Evolutionary conservation across 2,113 vertebrate genomes (phyloP).

Genomic region (Phylloscopus trochilus): DNA sequence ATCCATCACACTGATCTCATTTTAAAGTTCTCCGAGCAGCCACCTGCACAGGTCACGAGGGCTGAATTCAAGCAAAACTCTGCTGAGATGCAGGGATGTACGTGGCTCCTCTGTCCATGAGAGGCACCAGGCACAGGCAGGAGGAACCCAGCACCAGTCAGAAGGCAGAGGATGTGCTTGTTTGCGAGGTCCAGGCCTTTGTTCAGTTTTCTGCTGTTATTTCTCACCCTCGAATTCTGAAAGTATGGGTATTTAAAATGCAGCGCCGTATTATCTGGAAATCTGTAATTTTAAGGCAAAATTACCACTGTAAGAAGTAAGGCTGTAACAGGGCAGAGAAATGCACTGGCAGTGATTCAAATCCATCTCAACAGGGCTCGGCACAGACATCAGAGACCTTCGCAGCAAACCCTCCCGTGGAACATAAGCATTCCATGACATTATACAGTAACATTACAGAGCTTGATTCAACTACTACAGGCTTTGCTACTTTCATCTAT

Average conservation of each 20-base stretch:
- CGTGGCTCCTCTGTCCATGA: rapidly evolving
- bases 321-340: not conserved
- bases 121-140: not conserved
- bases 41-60: not conserved
- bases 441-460: not conserved
- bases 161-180: rapidly evolving
- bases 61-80: not conserved
- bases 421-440: not conserved
- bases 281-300: not conserved
- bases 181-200: not conserved
- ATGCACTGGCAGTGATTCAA: not conserved
- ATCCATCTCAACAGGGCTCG: not conserved
- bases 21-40: not conserved
- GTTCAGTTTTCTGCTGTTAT: not conserved
- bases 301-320: not conserved
- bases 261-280: not conserved
- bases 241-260: not conserved
- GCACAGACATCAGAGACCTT: not conserved
- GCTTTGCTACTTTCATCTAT: not conserved
- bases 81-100: not conserved
- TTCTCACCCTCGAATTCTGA: not conserved
- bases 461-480: not conserved
- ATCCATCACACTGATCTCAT: not conserved
- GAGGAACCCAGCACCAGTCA: not conserved
- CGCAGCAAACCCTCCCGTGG: not conserved